Evolutionary conservation across 2,888 invertebrate genomes (phyloP), one percentile per base, ranked within the genome.

Genomic region (Agrochola macilenta): DNA sequence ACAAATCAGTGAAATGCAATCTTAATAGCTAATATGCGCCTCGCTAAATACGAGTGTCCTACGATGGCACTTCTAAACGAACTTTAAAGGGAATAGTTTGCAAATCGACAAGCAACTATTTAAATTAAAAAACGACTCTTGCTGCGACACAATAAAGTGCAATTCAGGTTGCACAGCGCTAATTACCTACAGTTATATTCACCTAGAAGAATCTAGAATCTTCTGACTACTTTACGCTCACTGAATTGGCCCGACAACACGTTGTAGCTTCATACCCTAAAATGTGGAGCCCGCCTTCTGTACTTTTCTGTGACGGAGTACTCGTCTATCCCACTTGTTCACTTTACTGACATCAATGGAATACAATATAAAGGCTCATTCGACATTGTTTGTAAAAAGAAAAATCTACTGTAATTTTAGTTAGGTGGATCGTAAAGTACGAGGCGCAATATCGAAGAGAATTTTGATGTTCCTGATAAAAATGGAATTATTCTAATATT

Each of bases 1-100:
- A 77, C 11, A 39, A 30, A 58, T 52, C 9, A n/a, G 17, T 72
- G 52, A 78, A 81, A 81, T 69, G 68, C 46, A 35, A 77, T 30
- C 46, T 66, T 69, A 43, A 5, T 54, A 30, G 20, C 61, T 64
- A 63, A 43, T 52, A 14, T 57, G 60, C 79, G 69, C 69, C 69
- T 72, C 72, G 72, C 9, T 14, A 43, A 20, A 57, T n/a, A 57
- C n/a, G 39, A 26, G n/a, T n/a, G 17, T 73, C 12, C 30, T 30
- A 30, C 14, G 23, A 23, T 23, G 12, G 30, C 17, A 12, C 8
- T 14, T 49, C 1, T 20, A 35, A 35, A 71, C 7, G 8, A n/a
- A 66, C 8, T 35, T 20, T 12, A 17, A 35, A 49, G 0, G n/a
- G 14, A 23, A 35, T n/a, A n/a, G 4, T 20, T 11, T 39, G 39